Evolutionary conservation across 2,888 invertebrate species (phyloP).

Genomic region (Philonicus albiceps): DNA sequence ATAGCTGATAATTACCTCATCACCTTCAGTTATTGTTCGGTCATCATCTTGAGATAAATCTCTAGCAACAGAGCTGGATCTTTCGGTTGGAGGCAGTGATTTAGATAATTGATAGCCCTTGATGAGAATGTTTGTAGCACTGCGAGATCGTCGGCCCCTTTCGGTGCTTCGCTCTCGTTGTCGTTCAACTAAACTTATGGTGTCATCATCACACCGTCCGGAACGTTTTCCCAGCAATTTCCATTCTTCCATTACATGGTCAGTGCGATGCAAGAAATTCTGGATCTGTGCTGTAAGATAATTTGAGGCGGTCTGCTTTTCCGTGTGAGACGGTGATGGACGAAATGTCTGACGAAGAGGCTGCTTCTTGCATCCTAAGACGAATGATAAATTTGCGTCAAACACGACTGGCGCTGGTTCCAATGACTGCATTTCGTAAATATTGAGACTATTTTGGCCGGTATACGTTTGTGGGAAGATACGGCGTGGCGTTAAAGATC

Average conservation of each 20-base stretch:
- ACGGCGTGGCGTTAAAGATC: constrained; percentile 67
- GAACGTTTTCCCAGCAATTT: constrained; percentile 72
- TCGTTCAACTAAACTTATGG: constrained; percentile 61
- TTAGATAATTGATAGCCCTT: constrained; percentile 78
- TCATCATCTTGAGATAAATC: constrained; percentile 65
- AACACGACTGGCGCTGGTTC: constrained; percentile 83
- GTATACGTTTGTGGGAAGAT: constrained; percentile 72
- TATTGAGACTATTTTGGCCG: constrained; percentile 64
- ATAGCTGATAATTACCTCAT: constrained; percentile 66
- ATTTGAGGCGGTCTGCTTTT: constrained; percentile 79
- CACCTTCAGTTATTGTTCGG: constrained; percentile 71
- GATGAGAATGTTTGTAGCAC: constrained; percentile 83
- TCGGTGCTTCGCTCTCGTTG: constrained; percentile 60
- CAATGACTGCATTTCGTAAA: constrained; percentile 70
- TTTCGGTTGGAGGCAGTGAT: constrained; percentile 60
- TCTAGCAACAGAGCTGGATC: constrained; percentile 58
- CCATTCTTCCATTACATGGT: constrained; percentile 91
- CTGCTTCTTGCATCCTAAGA: constrained; percentile 77
- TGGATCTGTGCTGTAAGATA: constrained; percentile 79
- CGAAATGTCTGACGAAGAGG: constrained; percentile 73
- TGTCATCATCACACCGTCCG: constrained; percentile 58
- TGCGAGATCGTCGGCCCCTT: constrained; percentile 67
- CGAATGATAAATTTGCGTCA: constrained; percentile 82
- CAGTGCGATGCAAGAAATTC: constrained; percentile 81
- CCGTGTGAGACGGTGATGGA: constrained; percentile 78